Evolutionary conservation across 2,113 vertebrate genomes (phyloP).

Genomic region (Crotalus viridis): DNA sequence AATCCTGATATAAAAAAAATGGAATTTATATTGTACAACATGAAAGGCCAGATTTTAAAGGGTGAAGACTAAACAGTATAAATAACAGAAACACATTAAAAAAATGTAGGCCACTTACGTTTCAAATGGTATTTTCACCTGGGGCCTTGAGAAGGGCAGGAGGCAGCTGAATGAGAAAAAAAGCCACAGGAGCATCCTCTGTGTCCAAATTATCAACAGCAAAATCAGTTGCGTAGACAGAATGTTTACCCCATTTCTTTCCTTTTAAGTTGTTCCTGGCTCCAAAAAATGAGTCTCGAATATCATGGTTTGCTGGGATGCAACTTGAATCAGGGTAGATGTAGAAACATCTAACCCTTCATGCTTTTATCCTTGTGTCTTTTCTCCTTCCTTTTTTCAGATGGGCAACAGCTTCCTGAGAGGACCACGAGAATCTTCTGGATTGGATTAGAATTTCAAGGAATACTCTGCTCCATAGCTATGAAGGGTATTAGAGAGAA

Average conservation of each 20-base stretch:
- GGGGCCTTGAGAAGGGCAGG: conserved; percentile 63
- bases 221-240: neutral
- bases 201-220: conserved; percentile 36
- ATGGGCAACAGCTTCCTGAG: neutral
- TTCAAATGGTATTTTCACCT: conserved; percentile 85
- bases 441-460: neutral
- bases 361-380: rapidly evolving
- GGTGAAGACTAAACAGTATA: neutral
- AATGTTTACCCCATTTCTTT: neutral
- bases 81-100: neutral
- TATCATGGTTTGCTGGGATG: conserved; percentile 4
- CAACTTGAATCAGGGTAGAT: rapidly evolving
- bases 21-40: neutral
- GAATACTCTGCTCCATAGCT: neutral
- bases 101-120: conserved; percentile 75
- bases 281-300: neutral
- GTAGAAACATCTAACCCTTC: neutral
- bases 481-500: rapidly evolving
- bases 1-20: neutral
- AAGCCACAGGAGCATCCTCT: conserved; percentile 70
- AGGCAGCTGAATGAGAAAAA: conserved; percentile 64
- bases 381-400: neutral
- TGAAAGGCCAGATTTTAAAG: neutral
- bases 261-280: neutral
- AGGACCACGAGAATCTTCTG: neutral